Conservation (phyloP, 2,113 vertebrate genomes). For the Axis porcinus region DNA sequence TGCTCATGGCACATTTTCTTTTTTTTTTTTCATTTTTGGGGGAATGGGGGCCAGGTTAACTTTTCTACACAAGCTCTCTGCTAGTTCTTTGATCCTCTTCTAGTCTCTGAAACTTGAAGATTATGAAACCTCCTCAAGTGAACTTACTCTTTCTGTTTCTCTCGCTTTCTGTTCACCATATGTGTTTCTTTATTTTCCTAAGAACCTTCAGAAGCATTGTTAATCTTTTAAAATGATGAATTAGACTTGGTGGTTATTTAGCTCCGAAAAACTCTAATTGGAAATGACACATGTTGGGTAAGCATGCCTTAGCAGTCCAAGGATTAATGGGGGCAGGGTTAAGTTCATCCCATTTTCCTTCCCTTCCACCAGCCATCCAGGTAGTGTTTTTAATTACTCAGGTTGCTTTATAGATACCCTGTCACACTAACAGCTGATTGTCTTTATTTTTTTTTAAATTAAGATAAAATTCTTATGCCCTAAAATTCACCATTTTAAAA, state of each 20-base stretch:
- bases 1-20: background rate
- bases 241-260: background rate
- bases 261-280: background rate
- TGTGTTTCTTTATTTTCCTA: background rate
- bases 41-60: background rate
- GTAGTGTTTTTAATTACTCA: background rate
- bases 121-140: background rate
- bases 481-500: background rate
- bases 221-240: background rate
- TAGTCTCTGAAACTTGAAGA: background rate
- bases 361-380: background rate
- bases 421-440: background rate
- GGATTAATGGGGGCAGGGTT: background rate
- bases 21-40: background rate
- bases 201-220: background rate
- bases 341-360: background rate
- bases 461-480: background rate
- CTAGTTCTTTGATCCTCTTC: background rate
- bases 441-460: background rate
- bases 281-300: background rate
- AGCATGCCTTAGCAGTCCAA: background rate
- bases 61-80: background rate
- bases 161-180: background rate
- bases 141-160: background rate
- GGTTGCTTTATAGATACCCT: background rate